Conservation (phyloP, 1,140 invertebrate species). For the Carposina sasakii region DNA sequence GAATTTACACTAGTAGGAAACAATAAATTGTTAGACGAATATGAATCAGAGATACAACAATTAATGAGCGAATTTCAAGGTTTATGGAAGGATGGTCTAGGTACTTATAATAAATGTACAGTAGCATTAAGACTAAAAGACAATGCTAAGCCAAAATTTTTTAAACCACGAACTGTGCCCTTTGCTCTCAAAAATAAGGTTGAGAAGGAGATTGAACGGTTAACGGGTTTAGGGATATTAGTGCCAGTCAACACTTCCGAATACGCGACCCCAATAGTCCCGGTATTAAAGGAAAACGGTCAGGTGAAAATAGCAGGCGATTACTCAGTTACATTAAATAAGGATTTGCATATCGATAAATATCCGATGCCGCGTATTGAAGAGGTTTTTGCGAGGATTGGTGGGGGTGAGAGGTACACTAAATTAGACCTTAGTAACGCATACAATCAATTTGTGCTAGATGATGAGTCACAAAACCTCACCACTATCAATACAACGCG, state of each 20-base stretch:
- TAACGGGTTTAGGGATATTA: not conserved
- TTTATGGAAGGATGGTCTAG: not conserved
- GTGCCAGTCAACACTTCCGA: not conserved
- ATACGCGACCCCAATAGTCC: not conserved
- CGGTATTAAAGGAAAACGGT: not conserved
- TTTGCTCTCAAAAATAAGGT: constrained; percentile 1
- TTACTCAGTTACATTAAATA: constrained; percentile 2
- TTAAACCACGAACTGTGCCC: not conserved
- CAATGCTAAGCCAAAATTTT: not conserved
- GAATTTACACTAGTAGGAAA: constrained; percentile 16
- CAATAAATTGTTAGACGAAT: too few species aligned
- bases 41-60: not conserved
- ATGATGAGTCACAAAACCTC: constrained; percentile 17
- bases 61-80: not conserved
- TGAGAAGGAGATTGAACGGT: not conserved
- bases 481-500: constrained; percentile 26
- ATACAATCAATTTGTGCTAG: constrained; percentile 22
- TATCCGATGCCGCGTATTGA: not conserved
- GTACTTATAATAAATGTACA: not conserved
- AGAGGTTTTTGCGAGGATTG: not conserved
- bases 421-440: constrained; percentile 23
- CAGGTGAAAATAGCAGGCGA: not conserved
- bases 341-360: not conserved
- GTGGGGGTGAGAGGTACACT: constrained; percentile 11
- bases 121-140: not conserved